Percentiles rank a stretch among this genome's conserved stretches.
Conservation (phyloP, 2,888 invertebrate species). For the Ellobium chinense region DNA sequence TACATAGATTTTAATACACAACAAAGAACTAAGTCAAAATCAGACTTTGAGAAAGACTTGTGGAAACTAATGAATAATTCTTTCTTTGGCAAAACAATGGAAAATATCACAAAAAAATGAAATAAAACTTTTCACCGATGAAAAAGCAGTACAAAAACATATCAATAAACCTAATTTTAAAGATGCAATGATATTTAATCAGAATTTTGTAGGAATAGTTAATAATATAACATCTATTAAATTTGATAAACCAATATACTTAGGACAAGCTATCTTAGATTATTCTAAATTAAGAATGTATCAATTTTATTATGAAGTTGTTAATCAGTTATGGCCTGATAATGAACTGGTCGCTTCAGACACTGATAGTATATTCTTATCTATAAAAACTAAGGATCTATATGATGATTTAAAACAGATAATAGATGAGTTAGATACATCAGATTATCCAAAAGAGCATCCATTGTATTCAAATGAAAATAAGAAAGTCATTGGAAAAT, state of each 20-base stretch:
- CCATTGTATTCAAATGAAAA: slow-evolving; percentile 36
- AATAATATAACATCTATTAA: neutral
- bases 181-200: no score
- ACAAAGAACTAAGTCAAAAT: no score
- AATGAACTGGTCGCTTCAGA: slow-evolving; percentile 1
- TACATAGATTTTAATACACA: no score
- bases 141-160: slow-evolving; percentile 78
- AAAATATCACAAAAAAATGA: slow-evolving; percentile 26
- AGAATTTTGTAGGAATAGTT: neutral
- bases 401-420: slow-evolving; percentile 46
- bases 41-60: slow-evolving; percentile 75
- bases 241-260: slow-evolving; percentile 43
- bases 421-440: slow-evolving; percentile 46
- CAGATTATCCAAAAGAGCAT: slow-evolving; percentile 46
- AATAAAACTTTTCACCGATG: slow-evolving; percentile 48
- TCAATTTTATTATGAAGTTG: slow-evolving; percentile 35
- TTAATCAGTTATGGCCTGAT: slow-evolving; percentile 36
- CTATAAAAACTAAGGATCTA: slow-evolving; percentile 17
- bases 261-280: slow-evolving; percentile 43
- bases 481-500: slow-evolving; percentile 5
- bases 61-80: slow-evolving; percentile 77
- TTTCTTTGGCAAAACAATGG: slow-evolving; percentile 53
- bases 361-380: slow-evolving; percentile 4
- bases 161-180: slow-evolving; percentile 62
- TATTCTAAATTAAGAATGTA: no score